Percentiles rank a stretch among this genome's conserved stretches.
Evolutionary conservation across 2,888 invertebrate genomes (phyloP).

Genomic region (Parnassius apollo): DNA sequence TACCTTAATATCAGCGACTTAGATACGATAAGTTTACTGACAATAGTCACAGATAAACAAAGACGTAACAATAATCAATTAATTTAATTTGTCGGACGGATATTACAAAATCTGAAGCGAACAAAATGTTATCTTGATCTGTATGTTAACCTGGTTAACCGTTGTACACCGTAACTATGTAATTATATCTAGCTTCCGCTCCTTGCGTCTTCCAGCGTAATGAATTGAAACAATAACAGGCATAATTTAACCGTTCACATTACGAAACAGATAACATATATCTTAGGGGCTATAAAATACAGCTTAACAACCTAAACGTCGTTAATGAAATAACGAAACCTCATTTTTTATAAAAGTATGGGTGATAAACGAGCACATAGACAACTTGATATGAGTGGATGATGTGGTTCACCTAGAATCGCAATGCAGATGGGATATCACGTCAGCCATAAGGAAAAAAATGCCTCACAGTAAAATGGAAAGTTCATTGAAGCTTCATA

Average conservation of each 20-base stretch:
- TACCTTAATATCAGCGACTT: background rate
- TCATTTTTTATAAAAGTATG: no score
- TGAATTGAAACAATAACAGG: slow-evolving; percentile 20
- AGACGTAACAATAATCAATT: slow-evolving; percentile 17
- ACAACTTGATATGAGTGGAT: no score
- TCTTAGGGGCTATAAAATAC: background rate
- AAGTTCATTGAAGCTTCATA: no score
- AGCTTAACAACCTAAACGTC: background rate
- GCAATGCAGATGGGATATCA: no score
- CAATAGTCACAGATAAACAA: slow-evolving; percentile 4
- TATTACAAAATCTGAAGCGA: slow-evolving; percentile 22
- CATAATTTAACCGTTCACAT: slow-evolving; percentile 19
- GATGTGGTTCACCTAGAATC: no score
- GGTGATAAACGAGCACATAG: no score
- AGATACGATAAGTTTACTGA: background rate
- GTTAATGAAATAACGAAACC: no score
- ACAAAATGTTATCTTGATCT: slow-evolving; percentile 21
- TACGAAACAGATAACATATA: slow-evolving; percentile 9
- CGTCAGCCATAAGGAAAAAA: no score
- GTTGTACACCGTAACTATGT: slow-evolving; percentile 16
- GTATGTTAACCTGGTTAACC: slow-evolving; percentile 19
- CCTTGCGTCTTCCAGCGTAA: slow-evolving; percentile 25
- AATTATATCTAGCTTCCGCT: slow-evolving; percentile 25
- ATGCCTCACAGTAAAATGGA: no score
- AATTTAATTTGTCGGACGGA: slow-evolving; percentile 19